Base-by-base conservation (phyloP, 1,140 invertebrate species). In the Ceratosolen fusciceps region DNA sequence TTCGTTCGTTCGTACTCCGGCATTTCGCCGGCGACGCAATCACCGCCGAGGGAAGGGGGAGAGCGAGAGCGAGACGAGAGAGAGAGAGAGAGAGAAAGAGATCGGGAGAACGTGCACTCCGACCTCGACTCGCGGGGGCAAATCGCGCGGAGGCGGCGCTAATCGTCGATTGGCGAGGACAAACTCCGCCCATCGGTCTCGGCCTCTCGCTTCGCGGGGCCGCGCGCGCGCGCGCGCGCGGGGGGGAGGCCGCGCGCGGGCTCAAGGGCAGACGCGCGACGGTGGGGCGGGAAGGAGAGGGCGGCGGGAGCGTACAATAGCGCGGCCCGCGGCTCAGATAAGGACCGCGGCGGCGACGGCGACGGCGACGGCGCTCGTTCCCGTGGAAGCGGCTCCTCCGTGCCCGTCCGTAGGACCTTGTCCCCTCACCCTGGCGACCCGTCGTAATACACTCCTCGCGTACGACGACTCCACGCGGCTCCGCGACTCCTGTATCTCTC, bases 131-230 rank as follows among this genome's bases (percentile, higher is more conserved):
- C 68, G 76, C 67, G 86, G 84, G 87, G 86, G 87, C 86, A 88
- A 88, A 86, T 80, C 79, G 82, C 86, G 87, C 82, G 86, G 87
- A 84, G 87, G 88, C 88, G 87, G 86, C 83, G 85, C 87, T 82
- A 83, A 87, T 86, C 83, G 81, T 83, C 84, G 87, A 90, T 90
- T 90, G 88, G 88, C 83, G 82, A 83, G 84, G 80, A 83, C 78
- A 65, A 86, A 88, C 88, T 89, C 88, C 88, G 88, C 88, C 89
- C 89, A 88, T 88, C 80, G 77, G 87, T 58, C 87, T 89, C 87
- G 87, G 87, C 88, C 89, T 88, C 88, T 87, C 65, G 49, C 65
- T 34, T 47, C 2, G 3, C 16, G 16, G 12, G 19, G 24, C 49
- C 68, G 16, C n/a, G 56, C 8, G 26, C 2, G 43, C 43, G 47